phyloP scores from a whole-genome alignment of 2,113 vertebrate genomes.

The Aldabrachelys gigantea region DNA sequence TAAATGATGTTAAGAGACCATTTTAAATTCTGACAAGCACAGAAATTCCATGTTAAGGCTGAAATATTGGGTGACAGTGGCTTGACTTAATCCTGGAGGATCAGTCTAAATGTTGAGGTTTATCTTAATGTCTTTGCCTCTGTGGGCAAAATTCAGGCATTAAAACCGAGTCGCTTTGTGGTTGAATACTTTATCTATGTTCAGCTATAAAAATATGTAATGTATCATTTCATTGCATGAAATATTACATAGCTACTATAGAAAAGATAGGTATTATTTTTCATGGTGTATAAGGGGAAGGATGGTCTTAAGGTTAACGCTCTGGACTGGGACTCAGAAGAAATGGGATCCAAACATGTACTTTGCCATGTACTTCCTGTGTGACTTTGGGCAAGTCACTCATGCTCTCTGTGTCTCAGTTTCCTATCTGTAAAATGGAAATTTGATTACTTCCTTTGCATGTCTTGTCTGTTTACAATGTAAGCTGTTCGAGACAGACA shows the following conservation, averaged over 20 bases:
- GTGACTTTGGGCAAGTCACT: neutral
- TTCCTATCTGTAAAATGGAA: neutral
- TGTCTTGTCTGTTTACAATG: neutral
- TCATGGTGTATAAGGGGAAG: neutral
- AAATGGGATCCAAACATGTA: neutral
- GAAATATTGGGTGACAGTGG: conserved; percentile 11
- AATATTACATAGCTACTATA: neutral
- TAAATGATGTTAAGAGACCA: conserved; percentile 28
- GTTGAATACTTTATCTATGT: conserved; percentile 19
- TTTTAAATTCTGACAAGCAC: conserved; percentile 39
- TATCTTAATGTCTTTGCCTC: conserved; percentile 23
- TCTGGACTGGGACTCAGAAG: neutral
- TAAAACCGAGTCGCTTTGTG: neutral
- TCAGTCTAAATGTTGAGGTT: conserved; percentile 11
- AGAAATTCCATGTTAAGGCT: conserved; percentile 16
- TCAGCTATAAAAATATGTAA: neutral
- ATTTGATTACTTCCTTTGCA: accelerated
- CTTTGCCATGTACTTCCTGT: neutral
- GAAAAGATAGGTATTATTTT: conserved; percentile 15
- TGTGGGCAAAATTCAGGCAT: conserved; percentile 28
- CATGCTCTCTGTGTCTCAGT: accelerated
- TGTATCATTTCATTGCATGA: neutral
- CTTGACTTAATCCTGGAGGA: conserved; percentile 22
- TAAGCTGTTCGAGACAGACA: accelerated
- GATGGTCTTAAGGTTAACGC: neutral